Base-by-base conservation (phyloP, 2,888 invertebrate species). In the Pristionchus japonicus region DNA sequence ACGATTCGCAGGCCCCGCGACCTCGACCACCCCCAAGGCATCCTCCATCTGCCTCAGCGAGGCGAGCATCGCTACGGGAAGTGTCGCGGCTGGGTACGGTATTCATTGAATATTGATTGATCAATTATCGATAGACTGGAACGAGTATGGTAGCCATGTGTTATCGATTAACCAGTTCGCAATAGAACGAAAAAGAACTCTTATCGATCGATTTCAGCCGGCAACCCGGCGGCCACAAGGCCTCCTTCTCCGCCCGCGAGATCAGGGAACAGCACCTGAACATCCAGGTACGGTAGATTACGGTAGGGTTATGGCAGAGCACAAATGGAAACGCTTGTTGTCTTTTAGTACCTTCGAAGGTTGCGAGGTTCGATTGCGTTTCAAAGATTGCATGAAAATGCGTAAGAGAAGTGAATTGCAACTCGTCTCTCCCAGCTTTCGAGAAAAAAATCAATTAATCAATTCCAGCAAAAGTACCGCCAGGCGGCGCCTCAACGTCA, bases 251-350 rank as follows among this genome's bases (percentile, higher is more conserved):
- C 15, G 90, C 91, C 1, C 87, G 92, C 15, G 94, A 94, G 88
- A 93, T 94, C 70, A 90, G 94, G 4, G 94, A 94, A 85, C 93
- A 94, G 89, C 94, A 94, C 89, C 89, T 91, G 84, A 90, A 91
- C 89, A 93, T 94, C 83, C 94, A 94, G 87, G 88, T 94, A 94
- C 89, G 90, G 93, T 57, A 49, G 43, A 40, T 3, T n/a, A 49
- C 31, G 31, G 23, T 40, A 40, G 40, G n/a, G 52, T 52, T 52
- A 15, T 3, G 52, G 20, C 17, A 52, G 57, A 15, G 4, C 15
- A n/a, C 64, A 6, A 27, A 3, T 17, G 52, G 52, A 3, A 3
- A 57, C 52, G 52, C 23, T 57, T 20, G 52, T 52, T 2, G 13
- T 1, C 52, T 52, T 9, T 52, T 17, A 9, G 20, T 52, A 20